Conservation (phyloP, 2,797 vertebrate species). For the Serranus cabrilla region DNA sequence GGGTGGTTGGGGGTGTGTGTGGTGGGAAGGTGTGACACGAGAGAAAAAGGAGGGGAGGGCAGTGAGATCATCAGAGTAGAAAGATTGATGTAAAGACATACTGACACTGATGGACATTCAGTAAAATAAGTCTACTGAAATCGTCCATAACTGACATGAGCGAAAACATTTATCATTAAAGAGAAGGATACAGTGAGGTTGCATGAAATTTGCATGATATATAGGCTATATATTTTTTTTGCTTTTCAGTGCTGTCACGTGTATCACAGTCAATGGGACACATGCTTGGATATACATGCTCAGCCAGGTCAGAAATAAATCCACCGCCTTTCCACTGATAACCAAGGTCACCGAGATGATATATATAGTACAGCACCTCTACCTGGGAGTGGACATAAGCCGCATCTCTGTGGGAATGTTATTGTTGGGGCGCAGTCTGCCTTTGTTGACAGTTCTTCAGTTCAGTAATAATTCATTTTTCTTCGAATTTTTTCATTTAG, state of each 20-base stretch:
- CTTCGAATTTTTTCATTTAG: not conserved
- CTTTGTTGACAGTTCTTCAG: not conserved
- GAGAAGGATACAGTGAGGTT: not conserved
- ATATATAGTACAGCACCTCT: constrained; percentile 2
- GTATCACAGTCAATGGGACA: not conserved
- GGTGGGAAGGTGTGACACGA: not conserved
- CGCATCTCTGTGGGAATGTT: not conserved
- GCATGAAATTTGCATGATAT: not conserved
- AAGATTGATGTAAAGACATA: not conserved
- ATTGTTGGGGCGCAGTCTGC: not conserved
- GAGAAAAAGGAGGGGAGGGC: not conserved
- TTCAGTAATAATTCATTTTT: not conserved
- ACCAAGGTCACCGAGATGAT: constrained; percentile 22
- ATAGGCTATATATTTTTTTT: not conserved
- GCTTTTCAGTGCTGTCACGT: not conserved
- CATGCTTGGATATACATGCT: not conserved
- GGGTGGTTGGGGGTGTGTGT: not conserved
- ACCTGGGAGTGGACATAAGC: not conserved
- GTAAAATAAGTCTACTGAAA: not conserved
- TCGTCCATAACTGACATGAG: constrained; percentile 8
- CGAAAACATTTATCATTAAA: not conserved
- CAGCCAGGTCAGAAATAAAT: constrained; percentile 15
- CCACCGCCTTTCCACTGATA: constrained; percentile 22
- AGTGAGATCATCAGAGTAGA: not conserved
- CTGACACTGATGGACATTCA: not conserved